Evolutionary conservation across 2,797 vertebrate genomes (phyloP), one percentile per base, ranked within the genome.

Genomic region (Ctenosaura bakeri): DNA sequence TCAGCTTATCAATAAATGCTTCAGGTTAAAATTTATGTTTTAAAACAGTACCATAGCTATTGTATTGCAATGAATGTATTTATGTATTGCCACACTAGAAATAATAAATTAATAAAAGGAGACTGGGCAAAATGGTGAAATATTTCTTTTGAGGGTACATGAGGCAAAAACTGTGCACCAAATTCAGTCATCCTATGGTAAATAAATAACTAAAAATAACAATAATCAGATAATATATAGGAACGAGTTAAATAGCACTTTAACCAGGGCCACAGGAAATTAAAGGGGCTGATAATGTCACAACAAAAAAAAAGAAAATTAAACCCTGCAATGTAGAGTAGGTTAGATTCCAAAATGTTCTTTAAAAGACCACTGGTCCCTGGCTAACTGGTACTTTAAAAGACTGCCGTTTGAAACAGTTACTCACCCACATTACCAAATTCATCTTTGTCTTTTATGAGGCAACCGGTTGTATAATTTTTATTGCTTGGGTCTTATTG

Each of bases 41-140:
- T 93, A 87, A 96, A 96, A 96, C 92, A 96, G 92, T 95, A 93
- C 81, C 93, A 10, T 92, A 76, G 92, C 62, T 92, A 92, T 94
- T 94, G 90, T 92, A 94, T 94, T 95, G 93, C 90, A 93, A 93
- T 93, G 92, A 94, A 90, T 95, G 95, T 88, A 87, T 95, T 73
- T 93, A 64, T 89, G 94, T 93, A 93, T 94, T 93, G 89, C 95
- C 71, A 95, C 92, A 92, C 71, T 95, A 95, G 94, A 24, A 94
- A 78, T 59, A 96, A 95, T 88, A 97, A 97, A 97, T 97, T 97
- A 97, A 94, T 97, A 96, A 96, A 88, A 94, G 91, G 88, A 96
- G 94, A 95, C 90, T 91, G 94, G 92, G 84, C 94, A 97, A 95
- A 71, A 94, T 88, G 81, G 87, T 94, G 94, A 95, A 95, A 95